Evolutionary conservation across 1,140 invertebrate genomes (phyloP), one percentile per base, ranked within the genome.

Genomic region (Trichoplusia ni): DNA sequence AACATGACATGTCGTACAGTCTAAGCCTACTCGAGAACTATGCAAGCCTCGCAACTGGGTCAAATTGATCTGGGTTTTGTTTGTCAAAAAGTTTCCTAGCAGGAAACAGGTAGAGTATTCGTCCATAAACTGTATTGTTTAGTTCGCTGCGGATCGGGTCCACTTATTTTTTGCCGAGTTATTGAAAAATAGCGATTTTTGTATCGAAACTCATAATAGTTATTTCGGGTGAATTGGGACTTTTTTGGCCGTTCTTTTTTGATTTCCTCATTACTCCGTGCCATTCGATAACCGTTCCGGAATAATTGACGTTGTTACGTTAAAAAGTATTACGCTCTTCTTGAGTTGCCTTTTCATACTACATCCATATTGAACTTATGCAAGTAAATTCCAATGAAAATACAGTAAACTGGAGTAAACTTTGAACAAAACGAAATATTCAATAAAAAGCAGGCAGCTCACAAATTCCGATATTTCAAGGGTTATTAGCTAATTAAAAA

Each of bases 401-500:
- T n/a, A n/a, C n/a, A n/a, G n/a, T n/a, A n/a, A n/a, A n/a, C n/a
- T n/a, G n/a, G n/a, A n/a, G n/a, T n/a, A n/a, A n/a, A n/a, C n/a
- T n/a, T n/a, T n/a, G 16, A 47, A 47, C 2, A 27, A 47, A 9
- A 47, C 5, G 6, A 25, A 29, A 4, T 3, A 4, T 14, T 5
- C 1, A 16, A 47, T 1, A 2, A 25, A 5, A 4, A 14, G 29
- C 44, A 46, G 19, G 27, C 44, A 29, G 29, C 13, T 8, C 44
- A 47, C 16, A 11, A 27, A 27, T 16, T 14, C 21, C 6, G 3
- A 27, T 47, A 25, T 44, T 46, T 14, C 44, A 29, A 13, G 13
- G 23, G 13, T 27, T 27, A 47, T 47, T 27, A 27, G 23, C 13
- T 29, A 47, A 47, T 47, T 47, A 27, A 5, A 47, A 47, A 14